Evolutionary conservation across 2,797 vertebrate species (phyloP), one percentile per base, ranked within the genome.

Genomic region (Iguana delicatissima): DNA sequence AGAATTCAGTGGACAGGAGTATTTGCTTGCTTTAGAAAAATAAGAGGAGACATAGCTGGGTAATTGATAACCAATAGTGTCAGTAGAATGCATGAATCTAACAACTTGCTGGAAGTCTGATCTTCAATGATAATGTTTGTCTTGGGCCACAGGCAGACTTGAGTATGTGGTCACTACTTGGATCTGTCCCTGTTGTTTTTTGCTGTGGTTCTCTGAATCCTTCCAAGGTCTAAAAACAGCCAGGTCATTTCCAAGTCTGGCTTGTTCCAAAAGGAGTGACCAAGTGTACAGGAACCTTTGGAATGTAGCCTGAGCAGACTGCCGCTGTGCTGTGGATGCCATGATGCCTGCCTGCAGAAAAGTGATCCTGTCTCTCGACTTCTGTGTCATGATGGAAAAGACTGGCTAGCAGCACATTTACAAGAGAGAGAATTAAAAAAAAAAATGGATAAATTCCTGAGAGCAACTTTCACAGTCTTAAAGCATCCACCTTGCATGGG

Each of bases 211-310:
- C 42, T 10, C 46, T 73, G n/a, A 87, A 72, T 52, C 57, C 52
- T 81, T 1, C 35, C n/a, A n/a, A 55, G 50, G 74, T 82, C 85
- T 89, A 87, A 89, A 93, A 93, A 81, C 85, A 93, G 59, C 74
- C 76, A 85, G 52, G 81, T 84, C 64, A 20, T 84, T 91, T 93
- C 76, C 81, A 84, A 88, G 74, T 83, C 64, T 35, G 55, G 80
- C 87, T 73, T 84, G 62, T 87, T 87, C 80, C 59, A 64, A 74
- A 87, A 89, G 50, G 57, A 93, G 80, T 69, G 85, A 84, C 42
- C 74, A 81, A 72, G 87, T 6, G 7, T 32, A 29, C 32, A 81
- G 81, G 84, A 85, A 91, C 85, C 85, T 83, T 87, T 82, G 87
- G 89, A 85, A 85, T 89, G 84, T 67, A 72, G 46, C 35, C 14